Base-by-base conservation (phyloP, 2,797 vertebrate genomes). In the Characodon lateralis region DNA sequence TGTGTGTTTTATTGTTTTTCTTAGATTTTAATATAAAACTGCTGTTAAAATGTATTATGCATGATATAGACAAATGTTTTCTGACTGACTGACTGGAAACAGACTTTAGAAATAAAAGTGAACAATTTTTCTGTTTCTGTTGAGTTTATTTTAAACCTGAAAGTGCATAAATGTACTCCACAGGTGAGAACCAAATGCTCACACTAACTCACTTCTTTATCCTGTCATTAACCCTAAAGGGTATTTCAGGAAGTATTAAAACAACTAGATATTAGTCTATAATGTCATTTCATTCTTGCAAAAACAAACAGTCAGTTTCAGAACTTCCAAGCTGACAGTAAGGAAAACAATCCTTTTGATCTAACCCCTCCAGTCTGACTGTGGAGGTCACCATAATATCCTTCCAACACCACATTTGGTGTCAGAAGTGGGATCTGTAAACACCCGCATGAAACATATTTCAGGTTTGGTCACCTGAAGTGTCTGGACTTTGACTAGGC, bases 71-170 rank as follows among this genome's bases (percentile, higher is more conserved):
- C 20, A 22, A 43, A 43, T 68, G 35, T 26, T 14, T 70, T 39
- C 22, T 55, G 68, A 58, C 22, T 55, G 68, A 58, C 61, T 81
- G 71, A 31, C 1, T 48, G 43, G 72, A 79, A 84, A 76, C 22
- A 83, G 43, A 10, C 74, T 84, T 81, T 68, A 74, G 70, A 82
- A 81, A 87, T 78, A 80, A 77, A 78, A 72, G 18, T 5, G 12
- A 75, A 48, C 7, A 73, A 46, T 0, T 9, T 41, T 71, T 41
- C 31, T 5, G 43, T 48, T 70, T 78, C 5, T 48, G 48, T 71
- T 72, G 35, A 71, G 76, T 78, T 31, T 5, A 13, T 71, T 68
- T 78, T 39, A 51, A 39, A 7, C 53, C 7, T 39, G 48, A 66
- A 51, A n/a, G 12, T 58, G 55, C 24, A 26, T 58, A 26, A 58